These are phyloP conservation scores for Apteryx owenii DNA, from an alignment of 2,113 vertebrate genomes.

Conservation along the genomic window DNA sequence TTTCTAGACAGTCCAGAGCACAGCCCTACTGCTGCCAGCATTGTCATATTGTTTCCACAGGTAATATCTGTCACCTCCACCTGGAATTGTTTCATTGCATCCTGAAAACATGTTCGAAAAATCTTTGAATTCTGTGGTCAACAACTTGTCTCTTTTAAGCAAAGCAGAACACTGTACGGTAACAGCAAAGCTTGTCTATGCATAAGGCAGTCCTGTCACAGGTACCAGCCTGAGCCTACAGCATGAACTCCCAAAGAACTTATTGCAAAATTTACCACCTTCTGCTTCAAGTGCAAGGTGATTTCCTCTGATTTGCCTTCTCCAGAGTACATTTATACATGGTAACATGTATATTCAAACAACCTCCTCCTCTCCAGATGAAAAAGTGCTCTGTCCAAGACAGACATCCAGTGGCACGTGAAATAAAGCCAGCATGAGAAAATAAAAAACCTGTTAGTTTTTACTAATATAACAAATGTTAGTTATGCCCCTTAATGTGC, in stretches of 20 bases:
- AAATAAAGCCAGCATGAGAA: background rate
- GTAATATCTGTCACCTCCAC: background rate
- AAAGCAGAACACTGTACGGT: background rate
- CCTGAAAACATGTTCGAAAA: background rate
- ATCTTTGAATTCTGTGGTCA: constrained; percentile 11
- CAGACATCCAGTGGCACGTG: background rate
- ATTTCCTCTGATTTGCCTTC: background rate
- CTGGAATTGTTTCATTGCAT: background rate
- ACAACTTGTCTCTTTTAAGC: background rate
- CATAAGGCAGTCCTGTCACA: background rate
- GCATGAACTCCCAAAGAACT: background rate
- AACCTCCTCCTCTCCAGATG: background rate
- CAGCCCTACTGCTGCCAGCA: background rate
- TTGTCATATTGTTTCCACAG: constrained; percentile 44
- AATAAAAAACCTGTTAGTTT: background rate
- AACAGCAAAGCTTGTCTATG: background rate
- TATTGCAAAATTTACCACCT: background rate
- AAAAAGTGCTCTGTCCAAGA: background rate
- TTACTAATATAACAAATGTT: background rate
- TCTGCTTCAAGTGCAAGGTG: background rate
- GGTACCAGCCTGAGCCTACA: background rate
- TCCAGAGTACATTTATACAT: background rate
- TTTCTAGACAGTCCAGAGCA: constrained; percentile 20
- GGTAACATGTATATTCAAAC: background rate
- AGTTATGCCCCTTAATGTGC: background rate